These are phyloP conservation scores for Thalassarche chlororhynchos DNA, from an alignment of 2,113 vertebrate genomes.

Conservation along the genomic window DNA sequence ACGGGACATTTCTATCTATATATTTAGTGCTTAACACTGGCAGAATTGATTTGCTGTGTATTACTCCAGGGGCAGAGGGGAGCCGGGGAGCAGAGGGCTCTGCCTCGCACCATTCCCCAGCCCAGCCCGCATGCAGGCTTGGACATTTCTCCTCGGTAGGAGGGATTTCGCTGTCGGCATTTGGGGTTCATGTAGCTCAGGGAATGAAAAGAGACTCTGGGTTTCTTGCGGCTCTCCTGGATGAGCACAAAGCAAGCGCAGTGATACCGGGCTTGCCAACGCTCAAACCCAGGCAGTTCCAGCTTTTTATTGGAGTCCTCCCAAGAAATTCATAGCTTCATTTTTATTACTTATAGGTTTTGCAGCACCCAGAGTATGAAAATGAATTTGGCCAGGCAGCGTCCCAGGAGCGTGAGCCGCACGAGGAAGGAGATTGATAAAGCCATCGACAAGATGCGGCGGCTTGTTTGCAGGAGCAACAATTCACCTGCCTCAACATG, in stretches of 20 bases:
- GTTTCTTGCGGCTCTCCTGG: not conserved
- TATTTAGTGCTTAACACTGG: not conserved
- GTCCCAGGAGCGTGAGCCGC: not conserved
- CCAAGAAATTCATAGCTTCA: not conserved
- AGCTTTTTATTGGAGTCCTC: not conserved
- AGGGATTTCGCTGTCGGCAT: not conserved
- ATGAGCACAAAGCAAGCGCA: not conserved
- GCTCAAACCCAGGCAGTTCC: not conserved
- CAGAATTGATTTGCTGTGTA: not conserved
- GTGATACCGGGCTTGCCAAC: not conserved
- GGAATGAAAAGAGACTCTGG: not conserved
- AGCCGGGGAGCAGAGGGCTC: not conserved
- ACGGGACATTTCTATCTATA: not conserved
- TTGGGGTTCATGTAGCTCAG: not conserved
- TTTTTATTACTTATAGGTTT: not conserved
- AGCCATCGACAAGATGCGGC: not conserved
- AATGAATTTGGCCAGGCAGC: not conserved
- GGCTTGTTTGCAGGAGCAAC: not conserved
- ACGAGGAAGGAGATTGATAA: not conserved
- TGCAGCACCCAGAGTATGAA: not conserved
- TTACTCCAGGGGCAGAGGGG: not conserved
- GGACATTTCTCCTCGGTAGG: not conserved
- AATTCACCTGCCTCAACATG: not conserved
- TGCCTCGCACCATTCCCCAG: not conserved
- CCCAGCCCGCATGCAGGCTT: not conserved